Conservation (phyloP, 2,888 invertebrate genomes). For the Actias luna region DNA sequence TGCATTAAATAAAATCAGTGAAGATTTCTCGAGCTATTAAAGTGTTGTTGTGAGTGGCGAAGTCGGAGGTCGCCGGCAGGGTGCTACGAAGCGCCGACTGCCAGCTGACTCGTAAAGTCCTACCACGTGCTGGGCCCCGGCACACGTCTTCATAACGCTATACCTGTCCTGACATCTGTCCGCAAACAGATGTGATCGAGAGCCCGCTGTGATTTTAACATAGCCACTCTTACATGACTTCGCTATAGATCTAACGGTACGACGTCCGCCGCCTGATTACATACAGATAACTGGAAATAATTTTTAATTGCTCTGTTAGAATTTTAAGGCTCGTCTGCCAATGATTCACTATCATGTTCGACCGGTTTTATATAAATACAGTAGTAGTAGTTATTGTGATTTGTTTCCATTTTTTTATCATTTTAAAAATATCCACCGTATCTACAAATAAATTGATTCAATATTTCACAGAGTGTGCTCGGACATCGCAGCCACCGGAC, state of each 20-base stretch:
- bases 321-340: constrained; percentile 43
- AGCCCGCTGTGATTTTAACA: constrained; percentile 64
- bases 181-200: constrained; percentile 50
- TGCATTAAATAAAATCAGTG: background rate
- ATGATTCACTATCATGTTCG: constrained; percentile 52
- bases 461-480: constrained; percentile 48
- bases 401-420: constrained; percentile 31
- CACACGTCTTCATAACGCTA: constrained; percentile 47
- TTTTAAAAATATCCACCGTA: constrained; percentile 47
- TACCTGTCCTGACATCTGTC: constrained; percentile 54
- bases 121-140: constrained; percentile 54
- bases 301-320: constrained; percentile 60
- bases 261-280: constrained; percentile 50
- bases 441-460: constrained; percentile 64
- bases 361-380: constrained; percentile 48
- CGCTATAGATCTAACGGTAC: constrained; percentile 51
- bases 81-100: constrained; percentile 34
- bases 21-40: background rate
- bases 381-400: constrained; percentile 47
- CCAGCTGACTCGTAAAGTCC: constrained; percentile 48
- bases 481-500: constrained; percentile 45
- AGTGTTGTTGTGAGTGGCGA: constrained; percentile 19
- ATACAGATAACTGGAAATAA: constrained; percentile 52
- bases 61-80: constrained; percentile 49
- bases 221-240: constrained; percentile 55